Evolutionary conservation across 2,888 invertebrate genomes (phyloP).

Genomic region (Morpho helenor): DNA sequence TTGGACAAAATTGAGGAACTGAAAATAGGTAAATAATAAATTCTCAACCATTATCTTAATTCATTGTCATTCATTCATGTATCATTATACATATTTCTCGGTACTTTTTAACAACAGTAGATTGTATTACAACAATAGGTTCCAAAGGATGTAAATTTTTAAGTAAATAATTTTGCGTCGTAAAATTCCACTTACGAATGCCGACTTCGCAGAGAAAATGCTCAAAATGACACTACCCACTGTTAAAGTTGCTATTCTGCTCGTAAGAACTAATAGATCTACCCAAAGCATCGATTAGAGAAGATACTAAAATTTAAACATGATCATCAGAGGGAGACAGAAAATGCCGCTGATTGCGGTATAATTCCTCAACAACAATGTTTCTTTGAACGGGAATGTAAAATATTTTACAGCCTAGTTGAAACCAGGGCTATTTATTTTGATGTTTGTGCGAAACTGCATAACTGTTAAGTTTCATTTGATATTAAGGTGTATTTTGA

Average conservation of each 20-base stretch:
- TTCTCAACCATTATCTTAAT: no score
- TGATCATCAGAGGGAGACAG: slow-evolving; percentile 5
- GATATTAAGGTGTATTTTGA: slow-evolving; percentile 4
- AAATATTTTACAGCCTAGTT: slow-evolving; percentile 26
- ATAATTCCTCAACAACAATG: slow-evolving; percentile 25
- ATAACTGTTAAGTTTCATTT: not conserved
- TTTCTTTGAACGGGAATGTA: slow-evolving; percentile 18
- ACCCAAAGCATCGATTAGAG: not conserved
- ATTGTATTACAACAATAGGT: not conserved
- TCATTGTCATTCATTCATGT: no score
- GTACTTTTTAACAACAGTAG: no score
- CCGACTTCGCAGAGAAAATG: no score
- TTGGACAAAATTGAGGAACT: no score
- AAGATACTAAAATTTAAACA: slow-evolving; percentile 8
- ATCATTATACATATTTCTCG: no score
- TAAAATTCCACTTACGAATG: not conserved
- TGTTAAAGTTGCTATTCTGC: no score
- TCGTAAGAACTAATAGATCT: no score
- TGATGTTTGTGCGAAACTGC: slow-evolving; percentile 12
- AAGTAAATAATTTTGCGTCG: not conserved
- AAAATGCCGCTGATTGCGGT: slow-evolving; percentile 16
- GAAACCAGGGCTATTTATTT: slow-evolving; percentile 18
- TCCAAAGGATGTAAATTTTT: not conserved
- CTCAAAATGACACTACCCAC: no score
- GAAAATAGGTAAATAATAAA: no score